Evolutionary conservation across 2,888 invertebrate species (phyloP), one percentile per base, ranked within the genome.

Genomic region (Helobdella robusta): DNA sequence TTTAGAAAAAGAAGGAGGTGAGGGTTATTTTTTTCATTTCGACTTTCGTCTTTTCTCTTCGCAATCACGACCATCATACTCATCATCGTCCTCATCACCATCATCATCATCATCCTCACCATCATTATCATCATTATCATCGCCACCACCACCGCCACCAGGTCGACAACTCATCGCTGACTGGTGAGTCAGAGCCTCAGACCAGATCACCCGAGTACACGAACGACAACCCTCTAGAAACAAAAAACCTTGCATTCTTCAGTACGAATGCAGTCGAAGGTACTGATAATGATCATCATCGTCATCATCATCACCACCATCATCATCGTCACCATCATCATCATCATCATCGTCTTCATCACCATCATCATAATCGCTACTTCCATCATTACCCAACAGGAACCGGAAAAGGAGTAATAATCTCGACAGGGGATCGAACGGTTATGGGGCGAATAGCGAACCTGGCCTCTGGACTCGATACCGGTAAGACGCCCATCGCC

Each of bases 401-500:
- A 50, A 79, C 77, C 4, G 73, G 73, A 64, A 73, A 73, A 64
- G 79, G 79, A 61, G 64, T 80, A 59, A 79, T 80, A 25, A 73
- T 80, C 44, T 71, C 69, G 63, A 78, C 76, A 64, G 80, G 80
- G 28, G 80, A 80, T 72, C 68, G 72, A 40, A 80, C 80, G 64
- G 79, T 80, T 28, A 80, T 80, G 79, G 80, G 80, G 28, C 76
- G 80, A 71, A 80, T 80, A 72, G 80, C 80, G 60, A 79, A 79
- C 74, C 70, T 80, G 72, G 79, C 80, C 28, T 78, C 78, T 59
- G 79, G 79, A 65, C 72, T 79, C 60, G 78, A 79, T 69, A 77
- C 77, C 54, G 78, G 78, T 66, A 92, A 95, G 82, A 97, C 97
- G 1, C 97, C 98, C 68, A 95, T 98, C 80, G 94, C 94, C 70